Evolutionary conservation across 2,797 vertebrate genomes (phyloP), one percentile per base, ranked within the genome.

Genomic region (Argentina silus): DNA sequence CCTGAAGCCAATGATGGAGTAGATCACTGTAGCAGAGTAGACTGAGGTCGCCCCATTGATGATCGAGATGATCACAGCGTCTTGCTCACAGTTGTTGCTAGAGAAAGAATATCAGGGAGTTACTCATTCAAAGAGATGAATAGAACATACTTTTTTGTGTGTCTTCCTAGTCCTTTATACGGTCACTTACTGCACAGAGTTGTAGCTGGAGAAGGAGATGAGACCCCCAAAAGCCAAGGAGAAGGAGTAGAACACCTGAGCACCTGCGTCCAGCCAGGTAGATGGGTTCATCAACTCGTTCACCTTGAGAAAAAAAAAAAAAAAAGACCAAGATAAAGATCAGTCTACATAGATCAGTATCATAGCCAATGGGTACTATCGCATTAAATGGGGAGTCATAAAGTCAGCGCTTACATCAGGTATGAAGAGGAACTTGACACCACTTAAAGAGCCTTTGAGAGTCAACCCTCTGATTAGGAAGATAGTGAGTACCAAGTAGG

Each of bases 151-250:
- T 36, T 36, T 36, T 36, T 36, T 36, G 27, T 36, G 27, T 36
- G 27, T 36, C 27, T 36, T 36, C 27, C 27, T 36, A 36, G 27
- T 36, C 27, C 27, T 36, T 36, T 36, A 36, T 36, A 36, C 2
- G 10, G 19, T 0, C 81, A 95, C 95, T 95, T 90, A 96, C 96
- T 95, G 96, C 50, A 96, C 61, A 2, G 95, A 91, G 81, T 96
- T 96, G 84, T 97, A 97, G 88, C 96, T 97, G 85, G 96, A 97
- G 90, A 97, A 97, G 7, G 96, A 95, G 83, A 96, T 96, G 74
- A 96, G 95, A 7, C 95, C 94, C 51, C 96, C 96, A 2, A 95
- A 95, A 12, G 95, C 96, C 81, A 96, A 80, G 0, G 96, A 96
- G 86, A 97, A 96, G 10, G 95, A 97, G 64, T 92, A 96, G 85